Evolutionary conservation across 2,888 invertebrate genomes (phyloP).

Genomic region (Drosophila lacicola): DNA sequence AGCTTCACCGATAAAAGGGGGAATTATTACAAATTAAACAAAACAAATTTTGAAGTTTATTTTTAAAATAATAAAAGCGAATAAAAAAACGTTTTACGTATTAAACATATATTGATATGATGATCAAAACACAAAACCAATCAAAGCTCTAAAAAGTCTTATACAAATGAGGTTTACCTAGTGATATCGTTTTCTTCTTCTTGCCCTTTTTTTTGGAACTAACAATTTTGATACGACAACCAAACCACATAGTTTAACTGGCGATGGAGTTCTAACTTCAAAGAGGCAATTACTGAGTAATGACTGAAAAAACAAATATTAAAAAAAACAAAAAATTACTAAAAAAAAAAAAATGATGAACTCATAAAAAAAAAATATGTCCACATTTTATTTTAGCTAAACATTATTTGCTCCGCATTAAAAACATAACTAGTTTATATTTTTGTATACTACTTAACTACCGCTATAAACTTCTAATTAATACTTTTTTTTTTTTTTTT

Average conservation of each 20-base stretch:
- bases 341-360: slow-evolving; percentile 44
- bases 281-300: slow-evolving; percentile 94
- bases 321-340: slow-evolving; percentile 22
- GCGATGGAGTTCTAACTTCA: slow-evolving; percentile 98
- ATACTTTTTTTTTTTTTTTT: no score
- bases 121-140: slow-evolving; percentile 41
- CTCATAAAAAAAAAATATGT: slow-evolving; percentile 64
- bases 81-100: slow-evolving; percentile 32
- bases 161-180: slow-evolving; percentile 69
- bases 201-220: slow-evolving; percentile 76
- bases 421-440: slow-evolving; percentile 76
- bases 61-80: slow-evolving; percentile 27
- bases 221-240: slow-evolving; percentile 75
- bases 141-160: slow-evolving; percentile 61
- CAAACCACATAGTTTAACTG: slow-evolving; percentile 92
- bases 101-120: slow-evolving; percentile 51
- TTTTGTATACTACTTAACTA: slow-evolving; percentile 74
- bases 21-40: not conserved
- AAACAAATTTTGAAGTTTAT: slow-evolving; percentile 13
- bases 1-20: slow-evolving; percentile 69
- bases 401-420: slow-evolving; percentile 81
- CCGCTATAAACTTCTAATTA: slow-evolving; percentile 72
- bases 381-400: slow-evolving; percentile 78
- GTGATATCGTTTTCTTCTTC: slow-evolving; percentile 76
- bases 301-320: slow-evolving; percentile 76